Evolutionary conservation across 2,797 vertebrate species (phyloP), one percentile per base, ranked within the genome.

Genomic region (Xyrichtys novacula): DNA sequence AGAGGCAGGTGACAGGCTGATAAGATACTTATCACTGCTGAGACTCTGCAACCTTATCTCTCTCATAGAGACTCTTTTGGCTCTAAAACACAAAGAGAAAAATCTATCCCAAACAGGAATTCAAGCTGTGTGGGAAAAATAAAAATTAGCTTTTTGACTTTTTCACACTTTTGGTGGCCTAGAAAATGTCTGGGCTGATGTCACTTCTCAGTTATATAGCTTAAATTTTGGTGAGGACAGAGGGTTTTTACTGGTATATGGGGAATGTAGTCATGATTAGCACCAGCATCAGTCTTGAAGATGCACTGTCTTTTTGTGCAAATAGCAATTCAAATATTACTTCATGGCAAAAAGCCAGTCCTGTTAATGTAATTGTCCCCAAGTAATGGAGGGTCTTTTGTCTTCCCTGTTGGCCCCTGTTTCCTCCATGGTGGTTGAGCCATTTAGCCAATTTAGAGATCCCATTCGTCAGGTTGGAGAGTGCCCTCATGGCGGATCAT

Each of bases 11-110:
- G 56, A 88, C 89, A 89, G 74, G 72, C 82, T 71, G 89, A 93
- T 92, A 91, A 91, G 87, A 92, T 91, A 56, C 72, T 78, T 88
- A 92, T 93, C 91, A 56, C 47, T 15, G 7, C 67, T 11, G 57
- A 70, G 65, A 65, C 83, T 81, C 76, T 36, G 23, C 60, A 19
- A 59, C 54, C 80, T 89, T 91, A 90, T 90, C 90, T 52, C 74
- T 72, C 58, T 40, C 32, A 78, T 26, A 64, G 56, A 75, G 42
- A 62, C 63, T 75, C 49, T 78, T 84, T 78, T 81, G 79, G 56
- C 79, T 81, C 53, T 76, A 65, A 55, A 69, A 66, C 81, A 71
- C 78, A 43, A 58, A 86, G 66, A 88, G 83, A 80, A 82, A 80
- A 76, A 91, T 77, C 60, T 72, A 59, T 80, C 66, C 77, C 84